Conservation (phyloP, 2,113 vertebrate genomes). For the Rhea americana region DNA sequence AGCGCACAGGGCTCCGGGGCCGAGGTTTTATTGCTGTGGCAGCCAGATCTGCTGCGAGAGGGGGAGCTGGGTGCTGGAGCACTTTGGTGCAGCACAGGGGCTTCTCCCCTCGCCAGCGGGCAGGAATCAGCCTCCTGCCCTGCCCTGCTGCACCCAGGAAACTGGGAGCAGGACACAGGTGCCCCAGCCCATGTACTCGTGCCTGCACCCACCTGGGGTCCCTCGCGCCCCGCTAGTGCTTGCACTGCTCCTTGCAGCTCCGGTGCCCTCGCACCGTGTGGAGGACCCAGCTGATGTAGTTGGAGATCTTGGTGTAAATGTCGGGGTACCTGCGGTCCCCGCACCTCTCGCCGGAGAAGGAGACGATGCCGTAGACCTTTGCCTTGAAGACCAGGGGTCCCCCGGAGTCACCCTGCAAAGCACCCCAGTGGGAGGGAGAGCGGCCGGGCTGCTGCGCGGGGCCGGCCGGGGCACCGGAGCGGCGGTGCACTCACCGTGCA, state of each 20-base stretch:
- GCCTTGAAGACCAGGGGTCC: conserved; percentile 72
- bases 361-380: conserved; percentile 66
- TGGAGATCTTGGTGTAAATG: conserved; percentile 74
- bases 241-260: accelerated
- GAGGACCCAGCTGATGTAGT: conserved; percentile 72
- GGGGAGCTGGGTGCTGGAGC: accelerated
- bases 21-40: neutral
- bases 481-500: conserved; percentile 38
- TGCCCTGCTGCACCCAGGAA: neutral
- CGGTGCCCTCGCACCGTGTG: accelerated
- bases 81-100: neutral
- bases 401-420: conserved; percentile 74
- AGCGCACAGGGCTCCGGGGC: neutral
- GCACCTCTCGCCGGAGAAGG: conserved; percentile 73
- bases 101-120: accelerated
- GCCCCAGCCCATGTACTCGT: neutral
- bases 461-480: accelerated
- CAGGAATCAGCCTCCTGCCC: neutral
- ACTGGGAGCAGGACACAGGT: neutral
- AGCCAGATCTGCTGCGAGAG: accelerated
- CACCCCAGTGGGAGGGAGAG: neutral
- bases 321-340: conserved; percentile 70
- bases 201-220: too few relatives aligned
- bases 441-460: accelerated
- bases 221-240: neutral